Evolutionary conservation across 2,797 vertebrate genomes (phyloP), one percentile per base, ranked within the genome.

Genomic region (Enteromius thamalakanensis): DNA sequence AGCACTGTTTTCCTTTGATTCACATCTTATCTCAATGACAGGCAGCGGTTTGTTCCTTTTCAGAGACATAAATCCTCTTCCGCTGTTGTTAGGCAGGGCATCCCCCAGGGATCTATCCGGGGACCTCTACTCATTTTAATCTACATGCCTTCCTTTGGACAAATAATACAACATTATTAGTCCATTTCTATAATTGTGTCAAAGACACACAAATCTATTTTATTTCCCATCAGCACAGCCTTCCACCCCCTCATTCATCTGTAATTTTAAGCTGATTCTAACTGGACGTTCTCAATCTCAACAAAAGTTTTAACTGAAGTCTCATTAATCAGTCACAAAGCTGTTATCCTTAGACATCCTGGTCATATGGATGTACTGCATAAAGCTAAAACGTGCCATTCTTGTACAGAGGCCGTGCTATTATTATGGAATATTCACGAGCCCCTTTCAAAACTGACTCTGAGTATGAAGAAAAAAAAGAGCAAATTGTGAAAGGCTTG

Each of bases 391-490:
- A 81, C 2, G 21, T 45, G 49, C 12, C 23, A 45, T 42, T 82
- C 11, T 32, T 42, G 47, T 45, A 64, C 15, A 65, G 17, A 6
- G 40, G 14, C 17, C 10, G 7, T 47, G 11, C 11, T 19, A 67
- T 32, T 4, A 29, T 32, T 68, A 42, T 55, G 6, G 15, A 55
- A 82, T 76, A 76, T 68, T 76, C 49, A 32, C 21, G 45, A 32
- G 81, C 81, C 45, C 51, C n/a, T 83, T 83, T 83, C 29, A 60
- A 70, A 76, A 83, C 74, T 17, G 53, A 51, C 51, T 62, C n/a
- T 51, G 26, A 29, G 37, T 76, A 45, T 37, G 49, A 67, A 79
- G 26, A 26, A 62, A 67, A 69, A 83, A 77, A 23, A 76, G 34
- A 69, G 21, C 23, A 83, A 83, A 70, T 3, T 69, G 37, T 58